Conservation (phyloP, 2,888 invertebrate species). For the Bombyx huttoni region DNA sequence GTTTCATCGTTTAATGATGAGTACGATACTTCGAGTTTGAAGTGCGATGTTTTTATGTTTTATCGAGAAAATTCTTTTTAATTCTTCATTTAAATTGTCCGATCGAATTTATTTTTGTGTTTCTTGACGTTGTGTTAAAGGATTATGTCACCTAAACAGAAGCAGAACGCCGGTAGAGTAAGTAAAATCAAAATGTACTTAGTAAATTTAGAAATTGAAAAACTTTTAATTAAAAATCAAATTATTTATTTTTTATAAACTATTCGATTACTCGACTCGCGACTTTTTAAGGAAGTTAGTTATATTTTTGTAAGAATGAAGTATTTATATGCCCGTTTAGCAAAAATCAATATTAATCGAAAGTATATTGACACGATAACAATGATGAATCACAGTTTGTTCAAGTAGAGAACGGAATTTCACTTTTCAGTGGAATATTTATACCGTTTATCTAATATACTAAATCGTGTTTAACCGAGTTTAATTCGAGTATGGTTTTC, state of each 20-base stretch:
- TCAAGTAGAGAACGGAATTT: neutral
- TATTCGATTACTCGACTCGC: no score
- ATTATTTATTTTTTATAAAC: no score
- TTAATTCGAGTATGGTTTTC: no score
- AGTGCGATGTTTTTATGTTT: conserved; percentile 37
- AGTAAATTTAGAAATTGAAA: no score
- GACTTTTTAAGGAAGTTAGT: no score
- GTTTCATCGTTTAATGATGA: conserved; percentile 12
- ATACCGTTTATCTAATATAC: neutral
- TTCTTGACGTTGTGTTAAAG: conserved; percentile 34
- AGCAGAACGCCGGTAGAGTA: conserved; percentile 25
- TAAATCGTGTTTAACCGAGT: no score
- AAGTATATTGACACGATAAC: conserved; percentile 1
- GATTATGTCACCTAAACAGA: conserved; percentile 44
- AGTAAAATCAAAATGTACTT: neutral
- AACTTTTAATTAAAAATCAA: no score
- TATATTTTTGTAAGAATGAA: no score
- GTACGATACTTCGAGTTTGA: conserved; percentile 13
- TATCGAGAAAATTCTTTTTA: conserved; percentile 30
- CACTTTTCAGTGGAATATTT: neutral
- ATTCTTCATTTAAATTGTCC: conserved; percentile 25
- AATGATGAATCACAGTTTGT: neutral
- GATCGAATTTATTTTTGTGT: conserved; percentile 42
- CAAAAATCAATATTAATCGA: neutral
- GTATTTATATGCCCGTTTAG: no score